Conservation (phyloP, 2,797 vertebrate species). For the Myotis vivesi region DNA sequence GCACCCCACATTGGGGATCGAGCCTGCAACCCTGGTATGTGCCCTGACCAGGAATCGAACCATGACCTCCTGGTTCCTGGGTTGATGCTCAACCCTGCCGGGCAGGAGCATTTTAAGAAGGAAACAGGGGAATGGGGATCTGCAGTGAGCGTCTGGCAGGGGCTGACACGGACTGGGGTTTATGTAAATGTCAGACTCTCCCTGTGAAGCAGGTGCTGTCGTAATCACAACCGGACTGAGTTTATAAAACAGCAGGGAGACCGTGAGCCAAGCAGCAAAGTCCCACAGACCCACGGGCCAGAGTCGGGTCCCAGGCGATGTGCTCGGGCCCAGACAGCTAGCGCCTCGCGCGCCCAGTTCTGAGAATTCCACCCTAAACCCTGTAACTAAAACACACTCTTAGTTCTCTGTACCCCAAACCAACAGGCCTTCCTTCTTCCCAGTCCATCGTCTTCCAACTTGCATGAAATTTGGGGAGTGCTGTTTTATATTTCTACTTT, state of each 20-base stretch:
- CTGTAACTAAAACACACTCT: neutral
- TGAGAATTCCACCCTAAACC: neutral
- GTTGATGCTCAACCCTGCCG: too few relatives aligned
- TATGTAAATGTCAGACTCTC: neutral
- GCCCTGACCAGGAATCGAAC: too few relatives aligned
- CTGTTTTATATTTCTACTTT: neutral
- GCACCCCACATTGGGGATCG: too few relatives aligned
- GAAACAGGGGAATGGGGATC: neutral
- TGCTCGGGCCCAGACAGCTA: neutral
- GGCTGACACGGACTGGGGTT: too few relatives aligned
- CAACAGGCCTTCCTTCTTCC: neutral
- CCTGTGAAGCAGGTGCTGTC: neutral
- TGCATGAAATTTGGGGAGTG: neutral
- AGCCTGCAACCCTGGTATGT: too few relatives aligned
- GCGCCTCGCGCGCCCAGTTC: too few relatives aligned
- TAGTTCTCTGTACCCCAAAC: neutral
- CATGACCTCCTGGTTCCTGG: too few relatives aligned
- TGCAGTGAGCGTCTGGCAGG: neutral
- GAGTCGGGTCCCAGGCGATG: rapidly evolving
- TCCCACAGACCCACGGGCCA: neutral
- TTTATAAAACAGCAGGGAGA: neutral
- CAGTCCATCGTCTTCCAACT: neutral
- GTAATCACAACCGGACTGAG: too few relatives aligned
- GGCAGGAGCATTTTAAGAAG: neutral
- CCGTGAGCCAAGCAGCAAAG: neutral